Base-by-base conservation (phyloP, 2,888 invertebrate genomes). In the Pristionchus maxplancki region DNA sequence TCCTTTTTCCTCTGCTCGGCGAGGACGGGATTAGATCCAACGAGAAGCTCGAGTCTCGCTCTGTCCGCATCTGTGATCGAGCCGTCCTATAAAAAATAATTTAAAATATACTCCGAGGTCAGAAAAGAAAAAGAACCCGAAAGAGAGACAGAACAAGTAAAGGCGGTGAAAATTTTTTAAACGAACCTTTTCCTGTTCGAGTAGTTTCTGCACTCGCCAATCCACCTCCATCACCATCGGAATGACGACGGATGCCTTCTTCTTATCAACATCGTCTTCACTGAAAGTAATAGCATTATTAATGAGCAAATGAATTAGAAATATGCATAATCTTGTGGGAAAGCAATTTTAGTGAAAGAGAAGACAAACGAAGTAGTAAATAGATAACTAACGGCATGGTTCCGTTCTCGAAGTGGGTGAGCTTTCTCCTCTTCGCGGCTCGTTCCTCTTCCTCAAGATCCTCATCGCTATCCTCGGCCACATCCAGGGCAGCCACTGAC, bases 321-420 rank as follows among this genome's bases (percentile, higher is more conserved):
- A n/a, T n/a, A n/a, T n/a, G n/a, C n/a, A n/a, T n/a, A n/a, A n/a
- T n/a, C n/a, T n/a, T 34, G 6, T 11, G 1, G n/a, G 8, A 1
- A 37, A 44, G 5, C 11, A 17, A 37, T 44, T 78, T 5, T 31
- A 34, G 6, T 24, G 44, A 34, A 11, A 28, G n/a, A n/a, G 64
- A 0, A 37, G 17, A n/a, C 13, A 28, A 58, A 15, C 37, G 15
- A 83, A 28, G 1, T n/a, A 48, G 15, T 74, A 13, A 64, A 28
- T 37, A 37, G 62, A 40, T 44, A 20, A 90, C 91, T 89, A 58
- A 91, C 92, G 90, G 88, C 34, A 90, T 89, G 31, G 64, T 50
- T 87, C 92, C 93, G 44, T 91, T 89, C 82, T 92, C 92, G 50
- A 93, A 91, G 87, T 90, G 90, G n/a, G 90, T 91, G 71, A 93